phyloP scores from a whole-genome alignment of 2,797 vertebrate genomes.

The Coracias cyanogaster region DNA sequence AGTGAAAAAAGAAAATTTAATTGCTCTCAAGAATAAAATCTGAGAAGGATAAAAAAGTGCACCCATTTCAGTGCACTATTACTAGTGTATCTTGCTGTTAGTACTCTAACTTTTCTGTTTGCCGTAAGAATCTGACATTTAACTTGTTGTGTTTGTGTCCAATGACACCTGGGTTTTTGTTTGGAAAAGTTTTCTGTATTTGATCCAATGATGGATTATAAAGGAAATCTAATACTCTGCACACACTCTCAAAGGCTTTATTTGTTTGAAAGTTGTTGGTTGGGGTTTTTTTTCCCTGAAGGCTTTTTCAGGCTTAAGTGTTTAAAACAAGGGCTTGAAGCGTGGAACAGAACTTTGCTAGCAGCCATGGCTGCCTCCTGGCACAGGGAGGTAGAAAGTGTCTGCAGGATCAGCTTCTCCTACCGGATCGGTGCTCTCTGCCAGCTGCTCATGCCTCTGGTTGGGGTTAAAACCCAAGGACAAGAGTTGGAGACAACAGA shows the following conservation, averaged over 20 bases:
- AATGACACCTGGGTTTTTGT: background rate
- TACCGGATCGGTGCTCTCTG: background rate
- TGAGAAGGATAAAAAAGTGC: background rate
- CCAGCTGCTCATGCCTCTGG: background rate
- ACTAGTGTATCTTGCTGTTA: background rate
- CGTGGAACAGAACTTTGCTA: background rate
- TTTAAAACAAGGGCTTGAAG: background rate
- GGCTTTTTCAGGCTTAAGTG: background rate
- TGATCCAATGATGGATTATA: background rate
- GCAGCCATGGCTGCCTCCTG: fast-evolving
- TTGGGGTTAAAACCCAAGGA: background rate
- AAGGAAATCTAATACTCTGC: background rate
- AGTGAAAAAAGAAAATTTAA: background rate
- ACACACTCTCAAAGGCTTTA: background rate
- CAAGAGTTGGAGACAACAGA: background rate
- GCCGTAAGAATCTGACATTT: background rate
- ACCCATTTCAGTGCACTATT: background rate
- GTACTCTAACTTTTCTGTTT: background rate
- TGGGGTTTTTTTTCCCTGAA: background rate
- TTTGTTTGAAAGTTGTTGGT: background rate
- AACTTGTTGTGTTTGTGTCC: background rate
- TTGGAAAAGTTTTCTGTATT: background rate
- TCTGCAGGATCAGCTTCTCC: background rate
- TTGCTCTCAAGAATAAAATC: background rate
- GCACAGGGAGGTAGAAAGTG: background rate